phyloP scores from a whole-genome alignment of 1,140 invertebrate genomes.

The Scaptomyza graminum region DNA sequence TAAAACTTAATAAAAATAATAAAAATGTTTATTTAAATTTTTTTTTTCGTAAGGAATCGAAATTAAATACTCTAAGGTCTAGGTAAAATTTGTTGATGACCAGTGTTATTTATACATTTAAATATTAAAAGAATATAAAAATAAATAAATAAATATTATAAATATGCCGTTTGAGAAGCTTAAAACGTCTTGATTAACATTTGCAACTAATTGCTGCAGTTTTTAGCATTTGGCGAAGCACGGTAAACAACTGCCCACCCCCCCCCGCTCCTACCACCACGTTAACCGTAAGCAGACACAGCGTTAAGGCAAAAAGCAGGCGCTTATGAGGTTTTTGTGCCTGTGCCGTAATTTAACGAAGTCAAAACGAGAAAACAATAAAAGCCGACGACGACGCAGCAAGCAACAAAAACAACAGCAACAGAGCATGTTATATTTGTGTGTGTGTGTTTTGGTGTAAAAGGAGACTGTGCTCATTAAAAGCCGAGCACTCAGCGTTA shows the following conservation, averaged over 20 bases:
- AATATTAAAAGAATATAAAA: no score
- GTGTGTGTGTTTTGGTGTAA: slow-evolving; percentile 17
- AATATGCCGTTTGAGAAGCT: no score
- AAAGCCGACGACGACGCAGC: slow-evolving; percentile 61
- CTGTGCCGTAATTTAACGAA: slow-evolving; percentile 82
- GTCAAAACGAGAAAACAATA: slow-evolving; percentile 82
- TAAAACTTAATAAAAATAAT: no score
- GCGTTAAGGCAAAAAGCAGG: slow-evolving; percentile 43
- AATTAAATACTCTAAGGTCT: no score
- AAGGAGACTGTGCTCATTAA: slow-evolving; percentile 43
- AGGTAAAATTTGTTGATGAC: no score
- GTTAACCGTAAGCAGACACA: background rate
- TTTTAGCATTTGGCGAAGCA: background rate
- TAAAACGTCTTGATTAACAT: background rate
- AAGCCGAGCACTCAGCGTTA: slow-evolving; percentile 29
- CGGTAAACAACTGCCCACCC: slow-evolving; percentile 21
- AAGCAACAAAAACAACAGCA: slow-evolving; percentile 42
- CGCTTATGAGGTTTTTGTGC: slow-evolving; percentile 79
- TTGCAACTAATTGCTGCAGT: slow-evolving; percentile 5
- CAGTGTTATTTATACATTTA: no score
- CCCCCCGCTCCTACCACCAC: no score
- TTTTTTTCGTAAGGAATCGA: no score
- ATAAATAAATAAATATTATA: no score
- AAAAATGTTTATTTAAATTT: no score
- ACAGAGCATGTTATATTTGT: slow-evolving; percentile 22